Evolutionary conservation across 2,113 vertebrate species (phyloP), one percentile per base, ranked within the genome.

Genomic region (Manacus vitellinus): DNA sequence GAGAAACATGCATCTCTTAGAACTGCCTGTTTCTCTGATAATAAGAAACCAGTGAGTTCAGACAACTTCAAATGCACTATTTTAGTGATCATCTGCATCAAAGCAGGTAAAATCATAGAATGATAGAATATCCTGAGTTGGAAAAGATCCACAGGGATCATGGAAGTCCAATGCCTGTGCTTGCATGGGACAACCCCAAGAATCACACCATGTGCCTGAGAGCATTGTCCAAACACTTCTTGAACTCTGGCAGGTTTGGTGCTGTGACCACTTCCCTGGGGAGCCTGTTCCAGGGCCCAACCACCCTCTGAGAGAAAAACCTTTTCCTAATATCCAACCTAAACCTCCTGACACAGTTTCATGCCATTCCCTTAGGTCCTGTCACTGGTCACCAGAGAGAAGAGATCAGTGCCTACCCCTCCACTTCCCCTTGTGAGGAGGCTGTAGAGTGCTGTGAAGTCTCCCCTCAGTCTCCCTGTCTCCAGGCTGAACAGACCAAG

Each of bases 351-450:
- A 49, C 39, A 54, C n/a, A 83, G 21, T 35, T 47, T 62, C 31
- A 25, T 5, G n/a, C 9, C 2, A 2, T 46, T 22, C 41, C n/a
- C 30, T 47, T 25, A 18, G 46, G 21, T 47, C 11, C 41, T 68
- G 37, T 41, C 78, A 31, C 30, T 47, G 39, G 30, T 22, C 30
- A 46, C 2, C 6, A 35, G 13, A 54, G 10, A 33, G 35, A 68
- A 75, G 20, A 75, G 30, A 62, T 54, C 0, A 0, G 33, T 21
- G 16, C 5, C n/a, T 83, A 62, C 24, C 24, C 24, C 13, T 25
- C 20, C 2, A 1, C 23, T n/a, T 61, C 24, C 15, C 19, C 39
- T 68, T 24, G 10, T 0, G 0, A 41, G 39, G 28, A 82, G 47
- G 30, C 17, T 62, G 7, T 22, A 74, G 33, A 41, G 13, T 55